phyloP scores from a whole-genome alignment of 2,888 invertebrate genomes.

The Platerodrilus igneus region DNA sequence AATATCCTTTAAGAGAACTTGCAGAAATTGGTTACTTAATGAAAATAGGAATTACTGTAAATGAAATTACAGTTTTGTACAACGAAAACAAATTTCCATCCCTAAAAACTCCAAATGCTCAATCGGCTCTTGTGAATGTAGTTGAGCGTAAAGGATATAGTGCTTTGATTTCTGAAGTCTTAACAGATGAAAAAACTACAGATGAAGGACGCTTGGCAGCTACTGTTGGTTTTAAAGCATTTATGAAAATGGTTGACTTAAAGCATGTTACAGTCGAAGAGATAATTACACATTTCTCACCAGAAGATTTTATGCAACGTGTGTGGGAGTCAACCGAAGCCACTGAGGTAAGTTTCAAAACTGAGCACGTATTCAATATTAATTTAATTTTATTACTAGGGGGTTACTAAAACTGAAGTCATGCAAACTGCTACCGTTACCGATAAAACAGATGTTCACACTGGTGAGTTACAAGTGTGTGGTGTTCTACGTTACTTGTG shows the following conservation, averaged over 20 bases:
- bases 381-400: constrained; percentile 31
- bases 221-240: constrained; percentile 79
- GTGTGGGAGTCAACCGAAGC: constrained; percentile 75
- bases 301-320: constrained; percentile 76
- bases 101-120: constrained; percentile 73
- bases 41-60: constrained; percentile 68
- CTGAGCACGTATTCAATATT: background rate
- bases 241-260: constrained; percentile 79
- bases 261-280: constrained; percentile 79
- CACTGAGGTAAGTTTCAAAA: constrained; percentile 52
- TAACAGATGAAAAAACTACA: constrained; percentile 73
- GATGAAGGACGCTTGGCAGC: constrained; percentile 74
- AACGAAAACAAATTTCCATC: constrained; percentile 76
- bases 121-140: constrained; percentile 77
- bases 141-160: constrained; percentile 81
- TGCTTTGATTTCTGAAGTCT: constrained; percentile 72
- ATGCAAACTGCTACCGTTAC: constrained; percentile 47
- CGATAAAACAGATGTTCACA: constrained; percentile 50
- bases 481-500: constrained; percentile 19
- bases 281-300: constrained; percentile 74
- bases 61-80: constrained; percentile 73
- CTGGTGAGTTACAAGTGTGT: constrained; percentile 42
- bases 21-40: constrained; percentile 78
- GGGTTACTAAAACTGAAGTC: constrained; percentile 43
- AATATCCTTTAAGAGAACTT: constrained; percentile 72